Conservation (phyloP, 2,888 invertebrate genomes). For the Psylliodes chrysocephalus region DNA sequence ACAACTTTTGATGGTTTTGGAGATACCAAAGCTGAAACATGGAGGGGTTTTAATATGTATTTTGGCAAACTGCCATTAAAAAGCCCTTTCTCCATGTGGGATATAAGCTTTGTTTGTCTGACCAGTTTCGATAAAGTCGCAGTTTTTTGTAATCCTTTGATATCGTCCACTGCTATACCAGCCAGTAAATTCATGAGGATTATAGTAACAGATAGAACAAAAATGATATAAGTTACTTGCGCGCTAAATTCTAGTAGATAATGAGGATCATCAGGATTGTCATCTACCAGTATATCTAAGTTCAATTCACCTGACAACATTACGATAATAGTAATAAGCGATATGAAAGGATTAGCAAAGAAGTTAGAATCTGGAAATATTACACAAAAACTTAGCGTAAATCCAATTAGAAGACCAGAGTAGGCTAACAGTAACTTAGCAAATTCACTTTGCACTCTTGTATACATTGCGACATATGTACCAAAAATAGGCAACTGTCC, state of each 20-base stretch:
- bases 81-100: constrained; percentile 83
- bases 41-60: constrained; percentile 77
- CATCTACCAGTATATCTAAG: constrained; percentile 78
- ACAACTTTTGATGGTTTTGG: constrained; percentile 86
- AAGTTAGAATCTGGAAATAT: constrained; percentile 85
- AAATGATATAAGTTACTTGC: constrained; percentile 83
- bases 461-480: constrained; percentile 91
- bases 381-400: constrained; percentile 88
- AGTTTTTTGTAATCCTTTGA: constrained; percentile 85
- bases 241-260: constrained; percentile 82
- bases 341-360: constrained; percentile 86
- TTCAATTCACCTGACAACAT: constrained; percentile 92
- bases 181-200: constrained; percentile 87
- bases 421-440: constrained; percentile 86
- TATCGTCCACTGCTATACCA: constrained; percentile 89
- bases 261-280: constrained; percentile 80
- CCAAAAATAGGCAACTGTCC: constrained; percentile 89
- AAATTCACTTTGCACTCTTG: constrained; percentile 87
- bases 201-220: constrained; percentile 84
- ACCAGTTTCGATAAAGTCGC: constrained; percentile 86
- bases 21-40: constrained; percentile 82
- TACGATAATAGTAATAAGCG: constrained; percentile 83
- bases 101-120: constrained; percentile 85
- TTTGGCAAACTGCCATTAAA: constrained; percentile 83
- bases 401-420: constrained; percentile 85